These are phyloP conservation scores for Nyctibius bracteatus DNA, from an alignment of 2,113 vertebrate genomes.

Conservation along the genomic window DNA sequence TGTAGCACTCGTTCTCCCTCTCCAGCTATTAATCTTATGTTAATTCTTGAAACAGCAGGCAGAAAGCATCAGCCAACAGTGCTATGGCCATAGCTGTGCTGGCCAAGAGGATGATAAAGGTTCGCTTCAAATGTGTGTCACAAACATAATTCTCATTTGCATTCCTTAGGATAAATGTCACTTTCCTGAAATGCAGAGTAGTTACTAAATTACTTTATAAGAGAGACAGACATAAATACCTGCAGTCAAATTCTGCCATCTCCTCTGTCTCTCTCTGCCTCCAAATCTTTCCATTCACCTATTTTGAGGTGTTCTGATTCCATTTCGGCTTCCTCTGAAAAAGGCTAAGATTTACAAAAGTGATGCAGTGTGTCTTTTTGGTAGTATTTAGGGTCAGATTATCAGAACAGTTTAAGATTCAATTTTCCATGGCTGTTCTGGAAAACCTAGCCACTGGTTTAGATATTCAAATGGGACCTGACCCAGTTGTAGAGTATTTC, in stretches of 20 bases:
- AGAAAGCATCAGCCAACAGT: background rate
- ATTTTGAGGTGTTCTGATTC: background rate
- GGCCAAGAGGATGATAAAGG: background rate
- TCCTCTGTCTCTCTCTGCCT: background rate
- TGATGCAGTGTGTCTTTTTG: background rate
- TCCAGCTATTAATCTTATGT: background rate
- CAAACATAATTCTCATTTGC: background rate
- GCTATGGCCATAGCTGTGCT: background rate
- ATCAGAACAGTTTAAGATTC: slow-evolving; percentile 1
- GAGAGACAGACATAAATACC: background rate
- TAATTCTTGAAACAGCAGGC: background rate
- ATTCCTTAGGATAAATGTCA: background rate
- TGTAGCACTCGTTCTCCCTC: background rate
- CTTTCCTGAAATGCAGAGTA: background rate
- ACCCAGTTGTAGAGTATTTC: slow-evolving; percentile 7
- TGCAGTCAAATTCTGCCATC: background rate
- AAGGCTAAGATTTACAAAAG: background rate
- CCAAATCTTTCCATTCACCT: background rate
- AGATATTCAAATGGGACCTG: slow-evolving; percentile 26
- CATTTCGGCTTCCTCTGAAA: background rate
- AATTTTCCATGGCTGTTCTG: background rate
- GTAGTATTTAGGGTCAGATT: background rate
- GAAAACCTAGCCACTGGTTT: background rate
- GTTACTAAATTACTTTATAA: background rate
- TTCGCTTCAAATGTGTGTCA: background rate